A percentile compares a stretch with the other conserved stretches of the same genome.
phyloP scores from a whole-genome alignment of 2,113 vertebrate genomes.

The Regulus satrapa region DNA sequence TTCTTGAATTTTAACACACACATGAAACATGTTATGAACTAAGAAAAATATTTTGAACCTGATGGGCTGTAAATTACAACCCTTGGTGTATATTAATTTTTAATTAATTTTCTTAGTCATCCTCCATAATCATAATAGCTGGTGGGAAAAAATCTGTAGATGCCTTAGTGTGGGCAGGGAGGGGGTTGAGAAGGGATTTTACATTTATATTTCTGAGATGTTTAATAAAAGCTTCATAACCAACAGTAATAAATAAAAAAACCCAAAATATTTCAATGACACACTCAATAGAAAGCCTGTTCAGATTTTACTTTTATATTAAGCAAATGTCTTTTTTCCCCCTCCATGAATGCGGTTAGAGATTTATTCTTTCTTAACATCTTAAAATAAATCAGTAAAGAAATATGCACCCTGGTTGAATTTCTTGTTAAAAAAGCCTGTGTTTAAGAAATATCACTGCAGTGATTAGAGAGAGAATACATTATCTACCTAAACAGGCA shows the following conservation, averaged over 20 bases:
- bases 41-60: conserved; percentile 36
- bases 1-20: neutral
- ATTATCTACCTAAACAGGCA: neutral
- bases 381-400: neutral
- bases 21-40: neutral
- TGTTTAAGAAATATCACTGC: neutral
- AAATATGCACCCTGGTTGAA: neutral
- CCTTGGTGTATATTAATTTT: conserved; percentile 31
- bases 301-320: neutral
- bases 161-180: rapidly evolving
- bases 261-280: neutral
- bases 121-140: neutral
- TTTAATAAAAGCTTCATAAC: neutral
- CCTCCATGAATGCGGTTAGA: neutral
- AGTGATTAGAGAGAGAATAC: neutral
- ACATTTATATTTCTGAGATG: neutral
- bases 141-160: neutral
- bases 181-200: rapidly evolving
- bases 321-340: neutral
- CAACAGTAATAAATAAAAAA: neutral
- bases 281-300: neutral
- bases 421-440: neutral
- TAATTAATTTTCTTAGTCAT: conserved; percentile 45
- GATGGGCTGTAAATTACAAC: conserved; percentile 18
- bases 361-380: neutral